Percentiles rank a stretch among this genome's conserved stretches.
Conservation (phyloP, 2,797 vertebrate species). For the Gila robusta region DNA sequence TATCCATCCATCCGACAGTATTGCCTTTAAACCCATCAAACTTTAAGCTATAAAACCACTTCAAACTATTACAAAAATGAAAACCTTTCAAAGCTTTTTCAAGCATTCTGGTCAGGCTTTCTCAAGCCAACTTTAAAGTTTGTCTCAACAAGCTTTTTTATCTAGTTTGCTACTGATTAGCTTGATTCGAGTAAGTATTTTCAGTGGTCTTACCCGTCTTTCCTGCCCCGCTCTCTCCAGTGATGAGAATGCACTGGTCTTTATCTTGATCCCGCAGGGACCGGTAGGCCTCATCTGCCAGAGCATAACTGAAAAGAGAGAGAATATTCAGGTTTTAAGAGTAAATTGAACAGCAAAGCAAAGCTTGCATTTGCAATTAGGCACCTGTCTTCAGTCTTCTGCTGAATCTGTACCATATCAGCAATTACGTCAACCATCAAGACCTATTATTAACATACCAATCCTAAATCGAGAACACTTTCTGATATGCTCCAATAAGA, state of each 20-base stretch:
- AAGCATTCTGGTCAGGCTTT: not conserved
- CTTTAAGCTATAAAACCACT: not conserved
- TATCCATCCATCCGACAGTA: too few relatives aligned
- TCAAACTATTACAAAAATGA: not conserved
- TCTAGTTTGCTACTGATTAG: not conserved
- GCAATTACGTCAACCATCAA: not conserved
- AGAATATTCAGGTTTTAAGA: not conserved
- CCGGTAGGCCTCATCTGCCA: conserved; percentile 97
- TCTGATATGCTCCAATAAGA: not conserved
- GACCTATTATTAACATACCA: not conserved
- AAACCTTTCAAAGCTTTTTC: not conserved
- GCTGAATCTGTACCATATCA: not conserved
- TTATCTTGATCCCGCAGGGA: conserved; percentile 98
- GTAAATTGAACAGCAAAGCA: not conserved
- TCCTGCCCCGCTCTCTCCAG: conserved; percentile 97
- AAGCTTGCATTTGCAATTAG: not conserved
- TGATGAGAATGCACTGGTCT: conserved; percentile 99
- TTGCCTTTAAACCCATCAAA: not conserved
- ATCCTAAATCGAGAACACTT: not conserved
- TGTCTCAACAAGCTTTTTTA: not conserved
- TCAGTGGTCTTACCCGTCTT: conserved; percentile 88
- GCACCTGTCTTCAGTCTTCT: not conserved
- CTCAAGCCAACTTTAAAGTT: not conserved
- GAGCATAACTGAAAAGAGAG: conserved; percentile 85
- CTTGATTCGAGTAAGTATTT: not conserved